phyloP scores from a whole-genome alignment of 2,888 invertebrate species.

The Trisateles emortualis region DNA sequence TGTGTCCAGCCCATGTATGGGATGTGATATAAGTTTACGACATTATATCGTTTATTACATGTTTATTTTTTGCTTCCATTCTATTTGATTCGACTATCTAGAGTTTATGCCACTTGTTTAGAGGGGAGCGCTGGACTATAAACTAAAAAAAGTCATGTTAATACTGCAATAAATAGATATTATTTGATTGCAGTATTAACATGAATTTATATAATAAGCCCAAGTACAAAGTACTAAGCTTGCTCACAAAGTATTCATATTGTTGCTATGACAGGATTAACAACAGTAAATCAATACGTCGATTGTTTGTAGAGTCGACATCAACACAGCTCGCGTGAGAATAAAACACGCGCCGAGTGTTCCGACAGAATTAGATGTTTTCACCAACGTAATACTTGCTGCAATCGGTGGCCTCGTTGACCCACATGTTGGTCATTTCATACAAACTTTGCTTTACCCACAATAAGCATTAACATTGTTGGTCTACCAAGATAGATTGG shows the following conservation, averaged over 20 bases:
- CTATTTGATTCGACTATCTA: no score
- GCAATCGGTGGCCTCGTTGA: slow-evolving; percentile 51
- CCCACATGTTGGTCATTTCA: slow-evolving; percentile 61
- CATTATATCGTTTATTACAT: no score
- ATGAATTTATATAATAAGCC: not conserved
- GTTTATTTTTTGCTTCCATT: no score
- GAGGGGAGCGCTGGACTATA: no score
- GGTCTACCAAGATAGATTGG: slow-evolving; percentile 8
- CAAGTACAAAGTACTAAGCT: not conserved
- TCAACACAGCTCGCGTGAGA: slow-evolving; percentile 42
- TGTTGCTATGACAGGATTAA: slow-evolving; percentile 29
- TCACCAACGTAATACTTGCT: slow-evolving; percentile 46
- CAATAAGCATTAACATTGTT: slow-evolving; percentile 23
- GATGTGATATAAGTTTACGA: no score
- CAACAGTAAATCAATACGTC: slow-evolving; percentile 31
- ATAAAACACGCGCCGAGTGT: slow-evolving; percentile 59
- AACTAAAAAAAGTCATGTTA: no score
- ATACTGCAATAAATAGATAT: no score
- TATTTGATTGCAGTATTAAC: no score
- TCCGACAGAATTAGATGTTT: slow-evolving; percentile 78
- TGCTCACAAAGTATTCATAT: not conserved
- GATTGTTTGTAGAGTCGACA: slow-evolving; percentile 31
- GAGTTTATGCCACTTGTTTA: no score
- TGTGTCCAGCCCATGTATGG: no score
- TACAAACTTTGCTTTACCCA: slow-evolving; percentile 46